Percentiles rank a stretch among this genome's conserved stretches.
Evolutionary conservation across 2,888 invertebrate genomes (phyloP).

Genomic region (Phragmatobia fuliginosa): DNA sequence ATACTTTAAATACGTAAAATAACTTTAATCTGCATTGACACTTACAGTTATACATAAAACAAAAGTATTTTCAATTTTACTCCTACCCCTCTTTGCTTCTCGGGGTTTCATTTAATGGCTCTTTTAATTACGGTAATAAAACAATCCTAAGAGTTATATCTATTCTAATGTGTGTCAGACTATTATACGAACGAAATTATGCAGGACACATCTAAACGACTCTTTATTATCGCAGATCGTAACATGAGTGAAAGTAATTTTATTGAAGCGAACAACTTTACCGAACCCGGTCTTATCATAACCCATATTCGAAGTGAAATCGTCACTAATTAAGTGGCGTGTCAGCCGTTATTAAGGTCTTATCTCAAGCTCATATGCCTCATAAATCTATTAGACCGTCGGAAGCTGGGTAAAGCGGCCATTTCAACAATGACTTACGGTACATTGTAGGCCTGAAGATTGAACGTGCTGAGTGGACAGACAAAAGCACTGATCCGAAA

Average conservation of each 20-base stretch:
- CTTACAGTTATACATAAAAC: conserved; percentile 30
- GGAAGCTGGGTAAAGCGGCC: conserved; percentile 42
- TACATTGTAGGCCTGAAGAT: conserved; percentile 49
- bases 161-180: conserved; percentile 38
- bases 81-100: conserved; percentile 31
- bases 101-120: conserved; percentile 35
- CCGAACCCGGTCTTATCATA: conserved; percentile 48
- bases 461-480: conserved; percentile 43
- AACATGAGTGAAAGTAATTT: conserved; percentile 37
- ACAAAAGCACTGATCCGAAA: conserved; percentile 52
- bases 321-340: conserved; percentile 64
- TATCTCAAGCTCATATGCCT: conserved; percentile 65
- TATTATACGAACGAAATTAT: conserved; percentile 42
- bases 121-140: conserved; percentile 44
- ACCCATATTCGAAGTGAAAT: conserved; percentile 51
- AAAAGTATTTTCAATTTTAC: conserved; percentile 18
- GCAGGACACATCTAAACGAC: conserved; percentile 35
- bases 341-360: conserved; percentile 64
- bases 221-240: conserved; percentile 31
- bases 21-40: conserved; percentile 28
- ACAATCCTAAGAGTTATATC: conserved; percentile 41
- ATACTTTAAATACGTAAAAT: conserved; percentile 25
- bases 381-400: conserved; percentile 70
- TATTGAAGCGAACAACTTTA: conserved; percentile 36
- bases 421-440: conserved; percentile 58